Conservation (phyloP, 2,888 invertebrate genomes). For the Epirrhoe alternata region DNA sequence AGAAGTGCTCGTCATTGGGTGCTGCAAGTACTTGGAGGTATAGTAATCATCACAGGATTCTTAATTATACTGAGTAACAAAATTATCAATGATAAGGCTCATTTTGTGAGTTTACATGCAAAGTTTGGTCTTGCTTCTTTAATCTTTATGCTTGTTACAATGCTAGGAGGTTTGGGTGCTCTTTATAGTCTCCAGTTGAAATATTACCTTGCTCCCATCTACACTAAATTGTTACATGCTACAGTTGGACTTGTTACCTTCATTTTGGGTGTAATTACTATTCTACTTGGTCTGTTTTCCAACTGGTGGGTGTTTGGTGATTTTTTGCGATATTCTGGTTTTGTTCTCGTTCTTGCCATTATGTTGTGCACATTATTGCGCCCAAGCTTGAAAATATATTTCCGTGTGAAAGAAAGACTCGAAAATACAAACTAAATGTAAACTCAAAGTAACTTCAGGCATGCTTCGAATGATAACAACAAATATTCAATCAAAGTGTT, state of each 20-base stretch:
- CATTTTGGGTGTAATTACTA: slow-evolving; percentile 70
- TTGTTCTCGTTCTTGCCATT: slow-evolving; percentile 65
- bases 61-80: slow-evolving; percentile 75
- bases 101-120: slow-evolving; percentile 72
- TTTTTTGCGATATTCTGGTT: slow-evolving; percentile 63
- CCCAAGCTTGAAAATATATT: slow-evolving; percentile 77
- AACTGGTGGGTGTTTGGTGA: slow-evolving; percentile 76
- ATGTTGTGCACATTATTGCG: slow-evolving; percentile 73
- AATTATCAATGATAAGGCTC: slow-evolving; percentile 62
- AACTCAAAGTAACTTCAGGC: slow-evolving; percentile 1
- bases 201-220: slow-evolving; percentile 75
- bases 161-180: slow-evolving; percentile 75
- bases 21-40: slow-evolving; percentile 67
- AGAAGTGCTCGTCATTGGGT: slow-evolving; percentile 81
- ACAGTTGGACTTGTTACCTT: slow-evolving; percentile 72
- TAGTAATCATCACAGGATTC: slow-evolving; percentile 67
- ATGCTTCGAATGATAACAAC: slow-evolving; percentile 4
- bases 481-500: not conserved
- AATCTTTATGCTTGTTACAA: slow-evolving; percentile 71
- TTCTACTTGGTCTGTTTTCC: slow-evolving; percentile 72
- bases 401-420: slow-evolving; percentile 76
- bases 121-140: slow-evolving; percentile 77
- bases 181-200: slow-evolving; percentile 78
- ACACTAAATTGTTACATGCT: slow-evolving; percentile 77
- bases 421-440: slow-evolving; percentile 53